Conservation (phyloP, 2,113 vertebrate genomes). For the Podiceps cristatus region DNA sequence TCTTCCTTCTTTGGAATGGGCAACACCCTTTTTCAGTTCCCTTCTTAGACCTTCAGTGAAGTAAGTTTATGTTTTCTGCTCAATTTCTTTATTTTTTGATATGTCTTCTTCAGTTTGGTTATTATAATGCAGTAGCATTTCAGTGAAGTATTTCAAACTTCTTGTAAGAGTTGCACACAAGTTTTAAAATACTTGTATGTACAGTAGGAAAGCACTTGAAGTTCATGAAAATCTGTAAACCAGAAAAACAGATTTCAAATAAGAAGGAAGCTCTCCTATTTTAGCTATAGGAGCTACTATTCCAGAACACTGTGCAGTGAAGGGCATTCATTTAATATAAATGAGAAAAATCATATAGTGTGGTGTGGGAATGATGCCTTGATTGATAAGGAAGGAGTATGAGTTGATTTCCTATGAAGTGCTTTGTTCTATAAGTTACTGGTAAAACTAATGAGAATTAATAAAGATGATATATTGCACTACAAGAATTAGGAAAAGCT, state of each 20-base stretch:
- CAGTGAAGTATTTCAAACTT: not conserved
- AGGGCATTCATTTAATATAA: not conserved
- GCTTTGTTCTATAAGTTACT: not conserved
- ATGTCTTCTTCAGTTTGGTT: not conserved
- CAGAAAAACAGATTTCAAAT: not conserved
- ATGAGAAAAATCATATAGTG: not conserved
- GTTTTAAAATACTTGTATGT: not conserved
- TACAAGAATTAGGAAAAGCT: not conserved
- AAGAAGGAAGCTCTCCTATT: not conserved
- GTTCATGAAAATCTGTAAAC: not conserved
- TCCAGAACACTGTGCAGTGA: not conserved
- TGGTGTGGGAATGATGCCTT: not conserved
- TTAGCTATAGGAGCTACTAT: not conserved
- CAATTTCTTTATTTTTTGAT: not conserved
- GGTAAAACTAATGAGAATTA: not conserved
- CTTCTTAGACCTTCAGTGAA: not conserved
- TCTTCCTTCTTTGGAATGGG: slow-evolving; percentile 4
- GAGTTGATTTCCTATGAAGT: not conserved
- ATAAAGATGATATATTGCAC: not conserved
- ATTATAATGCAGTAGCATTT: not conserved
- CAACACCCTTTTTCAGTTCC: not conserved
- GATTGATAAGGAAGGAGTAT: not conserved
- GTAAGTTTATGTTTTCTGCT: not conserved
- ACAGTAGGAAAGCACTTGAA: not conserved
- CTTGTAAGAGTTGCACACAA: not conserved